phyloP scores from a whole-genome alignment of 2,888 invertebrate genomes.

The Petrolisthes cinctipes region DNA sequence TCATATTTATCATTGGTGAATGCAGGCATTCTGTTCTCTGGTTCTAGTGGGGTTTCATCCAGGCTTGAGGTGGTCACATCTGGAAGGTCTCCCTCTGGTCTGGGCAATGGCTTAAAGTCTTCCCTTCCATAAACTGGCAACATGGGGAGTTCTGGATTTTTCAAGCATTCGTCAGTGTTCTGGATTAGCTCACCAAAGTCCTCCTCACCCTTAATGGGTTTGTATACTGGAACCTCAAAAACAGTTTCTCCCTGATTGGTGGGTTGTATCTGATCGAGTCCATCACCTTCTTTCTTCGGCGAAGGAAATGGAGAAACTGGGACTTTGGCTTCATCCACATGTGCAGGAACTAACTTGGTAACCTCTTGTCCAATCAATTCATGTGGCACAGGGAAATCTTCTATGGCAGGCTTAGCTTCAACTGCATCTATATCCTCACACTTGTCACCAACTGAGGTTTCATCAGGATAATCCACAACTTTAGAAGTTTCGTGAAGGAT shows the following conservation, averaged over 20 bases:
- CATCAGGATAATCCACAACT: not conserved
- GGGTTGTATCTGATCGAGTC: conserved; percentile 29
- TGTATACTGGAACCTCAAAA: conserved; percentile 29
- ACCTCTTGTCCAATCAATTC: conserved; percentile 23
- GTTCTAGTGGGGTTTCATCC: conserved; percentile 5
- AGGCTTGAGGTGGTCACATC: not conserved
- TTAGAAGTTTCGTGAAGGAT: too few species aligned
- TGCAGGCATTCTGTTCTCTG: not conserved
- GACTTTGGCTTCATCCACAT: not conserved
- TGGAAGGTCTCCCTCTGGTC: conserved; percentile 30
- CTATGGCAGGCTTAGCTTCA: not conserved
- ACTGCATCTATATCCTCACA: not conserved
- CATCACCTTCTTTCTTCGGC: conserved; percentile 23
- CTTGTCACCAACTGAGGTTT: not conserved
- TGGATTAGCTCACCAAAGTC: conserved; percentile 3
- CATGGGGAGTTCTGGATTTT: conserved; percentile 28
- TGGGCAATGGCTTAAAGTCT: conserved; percentile 25
- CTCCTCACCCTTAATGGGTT: conserved; percentile 1
- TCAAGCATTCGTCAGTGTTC: not conserved
- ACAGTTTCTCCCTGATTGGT: not conserved
- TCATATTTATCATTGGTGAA: conserved; percentile 27
- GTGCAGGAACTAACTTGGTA: conserved; percentile 3
- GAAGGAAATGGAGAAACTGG: conserved; percentile 27
- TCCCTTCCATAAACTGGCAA: conserved; percentile 17
- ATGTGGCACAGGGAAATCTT: conserved; percentile 29